Evolutionary conservation across 2,113 vertebrate species (phyloP).

Genomic region (Kryptolebias marmoratus): DNA sequence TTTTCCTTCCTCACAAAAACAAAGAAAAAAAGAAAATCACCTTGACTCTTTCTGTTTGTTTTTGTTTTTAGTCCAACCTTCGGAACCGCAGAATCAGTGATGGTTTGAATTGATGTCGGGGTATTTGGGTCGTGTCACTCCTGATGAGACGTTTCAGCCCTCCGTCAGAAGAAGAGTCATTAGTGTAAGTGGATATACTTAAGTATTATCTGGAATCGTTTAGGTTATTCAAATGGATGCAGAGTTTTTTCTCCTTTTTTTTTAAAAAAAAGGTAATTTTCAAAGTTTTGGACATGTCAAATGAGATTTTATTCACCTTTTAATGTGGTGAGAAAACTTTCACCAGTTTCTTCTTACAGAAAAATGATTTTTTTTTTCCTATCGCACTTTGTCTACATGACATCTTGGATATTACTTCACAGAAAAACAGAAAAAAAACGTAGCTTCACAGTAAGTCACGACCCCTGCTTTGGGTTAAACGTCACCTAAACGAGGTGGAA

Average conservation of each 20-base stretch:
- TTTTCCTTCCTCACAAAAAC: constrained; percentile 1
- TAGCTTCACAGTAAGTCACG: not conserved
- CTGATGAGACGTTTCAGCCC: not conserved
- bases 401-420: not conserved
- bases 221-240: not conserved
- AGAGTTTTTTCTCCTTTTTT: fast-evolving
- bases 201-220: not conserved
- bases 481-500: not conserved
- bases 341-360: not conserved
- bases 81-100: not conserved
- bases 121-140: not conserved
- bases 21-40: not conserved
- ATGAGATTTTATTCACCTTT: not conserved
- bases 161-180: not conserved
- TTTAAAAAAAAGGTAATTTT: fast-evolving
- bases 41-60: constrained; percentile 10
- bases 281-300: not conserved
- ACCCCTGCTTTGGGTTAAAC: not conserved
- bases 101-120: not conserved
- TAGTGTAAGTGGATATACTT: not conserved
- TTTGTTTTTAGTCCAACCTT: constrained; percentile 6
- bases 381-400: not conserved
- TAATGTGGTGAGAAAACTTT: not conserved
- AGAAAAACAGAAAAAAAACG: not conserved
- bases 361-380: not conserved